Evolutionary conservation across 2,113 vertebrate species (phyloP), one percentile per base, ranked within the genome.

Genomic region (Sula dactylatra): DNA sequence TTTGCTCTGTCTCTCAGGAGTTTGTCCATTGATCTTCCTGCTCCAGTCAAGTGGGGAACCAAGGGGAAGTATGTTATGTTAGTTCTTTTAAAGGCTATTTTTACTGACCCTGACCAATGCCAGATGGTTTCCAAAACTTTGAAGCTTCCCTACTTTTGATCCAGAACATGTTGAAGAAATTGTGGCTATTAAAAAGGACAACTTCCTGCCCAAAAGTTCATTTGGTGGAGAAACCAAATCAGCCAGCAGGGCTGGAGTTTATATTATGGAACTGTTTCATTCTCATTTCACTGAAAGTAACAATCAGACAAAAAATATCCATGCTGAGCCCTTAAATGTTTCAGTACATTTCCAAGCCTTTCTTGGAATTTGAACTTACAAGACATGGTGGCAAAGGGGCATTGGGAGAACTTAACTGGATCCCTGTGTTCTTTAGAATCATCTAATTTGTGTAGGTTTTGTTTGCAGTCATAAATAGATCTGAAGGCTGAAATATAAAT

Each of bases 341-440:
- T 83, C 34, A 27, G 19, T 52, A 45, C 19, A n/a, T n/a, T n/a
- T n/a, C n/a, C n/a, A n/a, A n/a, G n/a, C n/a, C 91, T 96, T 65
- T 61, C 25, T 78, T 17, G 2, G 44, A 62, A 25, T 76, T 58
- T 66, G 27, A 74, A 78, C 15, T 62, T 70, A 58, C 1, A 54
- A 59, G 44, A 25, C 11, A 4, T 1, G 1, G 10, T 73, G 13
- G 5, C 42, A 73, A 10, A 20, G 11, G 7, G 2, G 8, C 55
- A 21, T 74, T 13, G 45, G 17, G 9, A 72, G n/a, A 64, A 55
- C 5, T 50, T 67, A 67, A 67, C 7, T 19, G 36, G 36, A 52
- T 89, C 8, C 18, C 65, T 69, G 24, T 34, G 6, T 24, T 59
- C 47, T 82, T 86, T 50, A 82, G 7, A 74, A 70, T 56, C 0